Base-by-base conservation (phyloP, 2,888 invertebrate species). In the Clepsis dumicolana region DNA sequence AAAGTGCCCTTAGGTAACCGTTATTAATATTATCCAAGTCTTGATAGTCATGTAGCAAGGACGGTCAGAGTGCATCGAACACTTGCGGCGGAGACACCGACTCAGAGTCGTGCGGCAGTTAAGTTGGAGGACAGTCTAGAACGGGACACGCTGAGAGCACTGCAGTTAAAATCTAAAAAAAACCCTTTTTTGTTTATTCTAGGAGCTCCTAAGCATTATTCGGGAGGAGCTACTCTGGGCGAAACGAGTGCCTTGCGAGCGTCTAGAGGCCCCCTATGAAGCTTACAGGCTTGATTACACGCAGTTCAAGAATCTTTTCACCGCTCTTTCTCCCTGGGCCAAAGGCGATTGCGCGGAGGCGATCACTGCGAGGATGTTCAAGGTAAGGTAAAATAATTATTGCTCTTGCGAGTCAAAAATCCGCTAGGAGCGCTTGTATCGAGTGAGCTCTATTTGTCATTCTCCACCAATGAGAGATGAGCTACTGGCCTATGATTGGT, bases 291-390 rank as follows among this genome's bases (percentile, higher is more conserved):
- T 99, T 1, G 98, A 99, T 90, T 98, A 96, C 87, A 96, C 97
- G 73, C 96, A 98, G 82, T 99, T 99, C 89, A 96, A 96, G 75
- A 95, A 96, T 64, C 93, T 99, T 68, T 98, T 98, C 87, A 95
- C 95, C 14, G 97, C 97, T 0, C 90, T 99, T 27, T 97, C 98
- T 1, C 98, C 99, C 0, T 99, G 99, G 99, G 97, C 97, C 7
- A 96, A 95, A 77, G 98, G 97, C 1, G 95, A 95, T 71, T 96
- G 95, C 74, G 96, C 96, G 0, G 97, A 98, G 77, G 95, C 96
- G 14, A 94, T 99, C 65, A 96, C 98, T 24, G 96, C 97, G 64
- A 96, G 98, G 83, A 95, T 98, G 81, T 99, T 99, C 86, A 96
- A 97, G 91, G 98, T 99, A 90, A 87, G 89, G 52, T 54, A 72